Evolutionary conservation across 64 coral and sea anemone genomes (phyloP), one percentile per base, ranked within the genome.

Genomic region (Astreopora myriophthalma): DNA sequence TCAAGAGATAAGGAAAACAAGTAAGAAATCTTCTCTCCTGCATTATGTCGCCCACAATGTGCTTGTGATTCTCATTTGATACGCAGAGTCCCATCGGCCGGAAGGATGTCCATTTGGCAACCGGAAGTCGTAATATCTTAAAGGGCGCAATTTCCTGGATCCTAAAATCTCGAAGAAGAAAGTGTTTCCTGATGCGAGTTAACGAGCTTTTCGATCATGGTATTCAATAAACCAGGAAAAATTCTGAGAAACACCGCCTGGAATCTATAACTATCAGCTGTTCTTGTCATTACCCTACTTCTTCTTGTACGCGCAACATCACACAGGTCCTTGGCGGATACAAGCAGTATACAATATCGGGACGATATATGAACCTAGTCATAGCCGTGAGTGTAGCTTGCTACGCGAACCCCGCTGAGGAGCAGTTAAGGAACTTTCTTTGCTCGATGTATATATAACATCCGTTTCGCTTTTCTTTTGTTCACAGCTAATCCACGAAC

Each of bases 401-500:
- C 16, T 55, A 55, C 51, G 17, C 51, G 8, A 3, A 13, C 16
- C 12, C 12, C 51, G 17, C 10, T n/a, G n/a, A 55, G 12, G 13
- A 55, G 17, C 8, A 16, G 51, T 14, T 3, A 55, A 55, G 51
- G 51, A n/a, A 55, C 51, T 55, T 55, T 14, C 51, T 16, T 19
- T 14, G 16, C 17, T 16, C 12, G 17, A 55, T 19, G 51, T 55
- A 14, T 19, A 14, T 55, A 1, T 14, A 55, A 55, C 51, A 16
- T 55, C 40, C 10, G 3, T 55, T 10, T 19, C 12, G 6, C 17
- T 61, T 46, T 65, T 91, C 3, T 29, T 32, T 48, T 51, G 13
- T 86, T 89, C 39, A 27, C 76, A 99, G 97, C 60, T 11, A 93
- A 76, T 38, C 91, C 92, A 31, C 91, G 78, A 14, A 99, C 97